Evolutionary conservation across 2,113 vertebrate species (phyloP).

Genomic region (Zeus faber): DNA sequence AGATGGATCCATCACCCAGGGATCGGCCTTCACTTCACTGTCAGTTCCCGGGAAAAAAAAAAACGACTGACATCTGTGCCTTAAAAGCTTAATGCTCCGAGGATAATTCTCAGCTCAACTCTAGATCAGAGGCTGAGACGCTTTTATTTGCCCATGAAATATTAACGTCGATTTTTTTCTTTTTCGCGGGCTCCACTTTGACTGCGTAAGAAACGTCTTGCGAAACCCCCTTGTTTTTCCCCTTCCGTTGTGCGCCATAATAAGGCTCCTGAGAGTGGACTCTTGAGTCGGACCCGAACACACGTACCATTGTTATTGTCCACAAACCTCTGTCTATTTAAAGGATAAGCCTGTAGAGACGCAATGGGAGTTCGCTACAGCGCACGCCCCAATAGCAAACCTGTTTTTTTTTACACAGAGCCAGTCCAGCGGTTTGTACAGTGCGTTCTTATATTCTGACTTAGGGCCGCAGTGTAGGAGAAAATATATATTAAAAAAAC

Average conservation of each 20-base stretch:
- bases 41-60: too few relatives aligned
- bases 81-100: background rate
- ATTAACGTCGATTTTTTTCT: constrained; percentile 50
- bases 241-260: constrained; percentile 60
- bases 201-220: constrained; percentile 42
- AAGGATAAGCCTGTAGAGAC: constrained; percentile 39
- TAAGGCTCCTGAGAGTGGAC: constrained; percentile 61
- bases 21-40: background rate
- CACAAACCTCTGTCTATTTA: constrained; percentile 47
- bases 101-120: background rate
- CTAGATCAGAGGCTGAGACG: constrained; percentile 11
- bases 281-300: constrained; percentile 44
- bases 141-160: constrained; percentile 39
- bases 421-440: too few relatives aligned
- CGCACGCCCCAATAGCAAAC: too few relatives aligned
- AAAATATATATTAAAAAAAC: too few relatives aligned
- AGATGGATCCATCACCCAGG: constrained; percentile 2
- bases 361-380: constrained; percentile 18
- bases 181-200: constrained; percentile 41
- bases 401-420: too few relatives aligned
- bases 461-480: too few relatives aligned
- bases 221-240: constrained; percentile 29
- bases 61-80: background rate
- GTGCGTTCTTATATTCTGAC: too few relatives aligned
- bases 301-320: constrained; percentile 52